Conservation (phyloP, 2,888 invertebrate species). For the Apodemia duryi region DNA sequence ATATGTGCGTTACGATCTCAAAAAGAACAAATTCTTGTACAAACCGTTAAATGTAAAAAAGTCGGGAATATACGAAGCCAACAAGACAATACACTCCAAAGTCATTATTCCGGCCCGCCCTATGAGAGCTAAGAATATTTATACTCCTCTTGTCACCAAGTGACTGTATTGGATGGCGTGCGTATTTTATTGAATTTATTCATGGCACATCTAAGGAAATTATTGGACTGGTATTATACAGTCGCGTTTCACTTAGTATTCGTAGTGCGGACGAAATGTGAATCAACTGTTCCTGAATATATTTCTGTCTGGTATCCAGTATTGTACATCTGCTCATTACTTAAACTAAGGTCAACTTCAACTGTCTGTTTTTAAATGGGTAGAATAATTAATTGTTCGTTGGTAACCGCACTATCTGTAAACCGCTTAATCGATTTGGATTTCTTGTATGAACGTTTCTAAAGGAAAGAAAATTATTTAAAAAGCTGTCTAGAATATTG, state of each 20-base stretch:
- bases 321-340: slow-evolving; percentile 14
- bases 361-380: background rate
- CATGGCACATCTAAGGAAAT: slow-evolving; percentile 29
- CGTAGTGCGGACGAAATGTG: slow-evolving; percentile 11
- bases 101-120: slow-evolving; percentile 27
- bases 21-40: background rate
- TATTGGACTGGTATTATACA: slow-evolving; percentile 26
- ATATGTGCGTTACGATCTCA: background rate
- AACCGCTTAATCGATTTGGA: background rate
- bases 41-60: background rate
- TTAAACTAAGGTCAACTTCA: background rate
- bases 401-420: background rate
- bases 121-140: slow-evolving; percentile 25
- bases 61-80: background rate
- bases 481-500: too few relatives aligned
- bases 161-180: slow-evolving; percentile 24
- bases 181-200: slow-evolving; percentile 30
- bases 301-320: slow-evolving; percentile 21
- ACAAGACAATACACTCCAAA: slow-evolving; percentile 15
- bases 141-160: slow-evolving; percentile 30
- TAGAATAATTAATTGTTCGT: background rate
- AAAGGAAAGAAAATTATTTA: too few relatives aligned
- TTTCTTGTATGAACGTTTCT: background rate
- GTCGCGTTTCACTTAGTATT: slow-evolving; percentile 12
- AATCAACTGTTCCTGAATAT: slow-evolving; percentile 19